Conservation (phyloP, 2,888 invertebrate genomes). For the Stratiomys singularior region DNA sequence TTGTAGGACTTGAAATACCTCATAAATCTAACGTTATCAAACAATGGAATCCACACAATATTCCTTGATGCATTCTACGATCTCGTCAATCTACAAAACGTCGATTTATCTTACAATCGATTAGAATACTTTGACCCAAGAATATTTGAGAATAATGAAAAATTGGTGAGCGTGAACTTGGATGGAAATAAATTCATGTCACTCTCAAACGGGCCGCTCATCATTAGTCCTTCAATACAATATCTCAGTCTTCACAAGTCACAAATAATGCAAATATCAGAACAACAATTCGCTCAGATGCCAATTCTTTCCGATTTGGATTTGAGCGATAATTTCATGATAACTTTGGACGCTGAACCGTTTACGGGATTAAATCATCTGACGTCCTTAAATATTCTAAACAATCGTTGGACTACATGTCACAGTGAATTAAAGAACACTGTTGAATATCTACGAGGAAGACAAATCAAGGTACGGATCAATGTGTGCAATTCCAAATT, state of each 20-base stretch:
- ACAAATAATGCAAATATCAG: constrained; percentile 69
- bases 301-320: constrained; percentile 70
- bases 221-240: constrained; percentile 70
- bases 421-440: constrained; percentile 62
- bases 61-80: constrained; percentile 72
- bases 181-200: constrained; percentile 72
- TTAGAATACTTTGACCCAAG: constrained; percentile 68
- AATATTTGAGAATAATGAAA: constrained; percentile 69
- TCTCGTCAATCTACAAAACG: constrained; percentile 66
- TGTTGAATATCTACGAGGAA: constrained; percentile 56
- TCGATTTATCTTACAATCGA: constrained; percentile 73
- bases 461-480: constrained; percentile 56
- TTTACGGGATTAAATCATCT: constrained; percentile 67
- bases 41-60: constrained; percentile 73
- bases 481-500: constrained; percentile 55
- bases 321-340: constrained; percentile 72
- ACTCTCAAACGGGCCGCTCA: constrained; percentile 68
- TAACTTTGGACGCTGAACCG: constrained; percentile 67
- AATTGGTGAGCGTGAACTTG: constrained; percentile 69
- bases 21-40: constrained; percentile 62
- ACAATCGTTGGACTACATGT: constrained; percentile 71
- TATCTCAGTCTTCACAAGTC: constrained; percentile 71
- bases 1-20: constrained; percentile 58
- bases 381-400: constrained; percentile 67
- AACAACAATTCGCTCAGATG: constrained; percentile 67